Conservation (phyloP, 2,888 invertebrate genomes). For the Pinctada fucata region DNA sequence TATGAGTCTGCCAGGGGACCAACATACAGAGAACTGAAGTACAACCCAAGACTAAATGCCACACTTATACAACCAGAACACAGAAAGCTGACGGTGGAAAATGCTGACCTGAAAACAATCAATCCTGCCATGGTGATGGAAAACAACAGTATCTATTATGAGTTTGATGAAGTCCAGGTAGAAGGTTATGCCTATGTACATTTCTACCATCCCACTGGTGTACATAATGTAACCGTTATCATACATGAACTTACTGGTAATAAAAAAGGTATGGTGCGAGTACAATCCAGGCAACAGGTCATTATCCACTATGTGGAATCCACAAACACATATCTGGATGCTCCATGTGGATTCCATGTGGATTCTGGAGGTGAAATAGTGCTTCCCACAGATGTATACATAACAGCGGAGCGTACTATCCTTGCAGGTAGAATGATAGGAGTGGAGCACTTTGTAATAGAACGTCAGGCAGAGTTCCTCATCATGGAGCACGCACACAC, state of each 20-base stretch:
- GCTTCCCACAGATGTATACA: slow-evolving; percentile 57
- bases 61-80: slow-evolving; percentile 62
- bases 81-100: slow-evolving; percentile 58
- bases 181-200: slow-evolving; percentile 64
- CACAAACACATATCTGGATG: slow-evolving; percentile 64
- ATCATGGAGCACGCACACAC: slow-evolving; percentile 54
- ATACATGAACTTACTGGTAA: slow-evolving; percentile 67
- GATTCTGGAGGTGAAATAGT: slow-evolving; percentile 62
- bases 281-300: slow-evolving; percentile 57
- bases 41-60: slow-evolving; percentile 58
- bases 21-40: slow-evolving; percentile 65
- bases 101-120: slow-evolving; percentile 48
- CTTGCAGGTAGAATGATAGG: slow-evolving; percentile 60
- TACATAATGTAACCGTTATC: slow-evolving; percentile 49
- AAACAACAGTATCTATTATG: slow-evolving; percentile 53
- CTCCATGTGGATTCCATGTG: slow-evolving; percentile 65
- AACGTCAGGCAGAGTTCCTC: slow-evolving; percentile 56
- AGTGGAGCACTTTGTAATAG: slow-evolving; percentile 58
- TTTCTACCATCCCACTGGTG: slow-evolving; percentile 59
- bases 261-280: slow-evolving; percentile 60
- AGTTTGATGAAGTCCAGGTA: slow-evolving; percentile 65
- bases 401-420: slow-evolving; percentile 56
- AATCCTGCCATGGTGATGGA: slow-evolving; percentile 67
- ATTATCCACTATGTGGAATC: slow-evolving; percentile 60
- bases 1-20: slow-evolving; percentile 65